These are phyloP conservation scores for Delphinapterus leucas DNA, from an alignment of 2,113 vertebrate genomes.

Conservation along the genomic window DNA sequence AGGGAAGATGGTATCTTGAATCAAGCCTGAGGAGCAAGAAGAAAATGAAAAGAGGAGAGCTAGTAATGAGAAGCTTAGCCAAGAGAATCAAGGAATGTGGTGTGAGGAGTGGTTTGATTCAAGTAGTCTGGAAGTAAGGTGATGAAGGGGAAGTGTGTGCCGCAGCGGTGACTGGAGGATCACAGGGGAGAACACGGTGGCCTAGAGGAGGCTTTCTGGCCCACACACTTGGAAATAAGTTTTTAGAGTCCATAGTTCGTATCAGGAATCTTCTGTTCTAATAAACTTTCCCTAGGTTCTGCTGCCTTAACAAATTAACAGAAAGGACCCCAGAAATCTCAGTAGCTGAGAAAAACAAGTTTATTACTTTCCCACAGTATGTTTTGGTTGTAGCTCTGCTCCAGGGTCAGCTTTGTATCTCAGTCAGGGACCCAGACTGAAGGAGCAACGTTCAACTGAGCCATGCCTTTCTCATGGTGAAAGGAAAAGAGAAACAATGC, in stretches of 20 bases:
- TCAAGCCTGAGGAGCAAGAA: background rate
- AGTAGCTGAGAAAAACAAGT: background rate
- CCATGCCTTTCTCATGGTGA: background rate
- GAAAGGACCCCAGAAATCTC: background rate
- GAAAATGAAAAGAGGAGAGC: background rate
- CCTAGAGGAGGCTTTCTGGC: background rate
- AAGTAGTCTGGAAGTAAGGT: background rate
- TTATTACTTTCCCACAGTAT: background rate
- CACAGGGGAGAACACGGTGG: background rate
- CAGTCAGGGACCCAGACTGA: background rate
- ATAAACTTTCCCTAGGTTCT: background rate
- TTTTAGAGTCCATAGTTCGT: constrained; percentile 11
- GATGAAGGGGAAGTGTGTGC: background rate
- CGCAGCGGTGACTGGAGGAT: background rate
- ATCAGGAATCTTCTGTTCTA: background rate
- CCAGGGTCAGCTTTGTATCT: background rate
- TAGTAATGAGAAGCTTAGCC: background rate
- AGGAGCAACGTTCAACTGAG: background rate
- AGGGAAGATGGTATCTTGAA: background rate
- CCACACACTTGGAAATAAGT: background rate
- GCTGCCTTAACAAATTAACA: background rate
- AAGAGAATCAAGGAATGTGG: background rate
- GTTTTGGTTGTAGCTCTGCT: background rate
- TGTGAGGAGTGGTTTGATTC: background rate
- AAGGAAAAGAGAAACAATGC: background rate